A percentile compares a stretch with the other conserved stretches of the same genome.
These are phyloP conservation scores for Eulemur macaco DNA, from an alignment of 2,113 vertebrate genomes.

Conservation along the genomic window DNA sequence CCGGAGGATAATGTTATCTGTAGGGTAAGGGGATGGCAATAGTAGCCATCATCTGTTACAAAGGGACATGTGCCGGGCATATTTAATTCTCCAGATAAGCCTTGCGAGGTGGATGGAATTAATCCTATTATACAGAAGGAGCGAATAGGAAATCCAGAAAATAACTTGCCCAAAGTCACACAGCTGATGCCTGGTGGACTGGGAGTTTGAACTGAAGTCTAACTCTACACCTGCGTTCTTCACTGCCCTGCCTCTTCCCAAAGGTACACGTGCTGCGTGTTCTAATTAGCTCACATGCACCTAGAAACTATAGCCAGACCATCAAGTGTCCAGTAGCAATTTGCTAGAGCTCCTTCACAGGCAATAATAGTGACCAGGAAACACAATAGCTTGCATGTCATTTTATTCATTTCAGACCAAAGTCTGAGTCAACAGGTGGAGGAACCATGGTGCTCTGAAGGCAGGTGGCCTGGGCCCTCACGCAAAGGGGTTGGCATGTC, in stretches of 20 bases:
- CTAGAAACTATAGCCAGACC: neutral
- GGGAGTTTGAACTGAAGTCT: neutral
- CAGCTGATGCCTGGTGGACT: neutral
- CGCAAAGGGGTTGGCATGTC: rapidly evolving
- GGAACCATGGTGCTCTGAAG: neutral
- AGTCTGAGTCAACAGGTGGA: neutral
- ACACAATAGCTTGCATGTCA: neutral
- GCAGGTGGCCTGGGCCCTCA: neutral
- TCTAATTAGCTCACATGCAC: neutral
- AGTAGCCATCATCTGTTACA: neutral
- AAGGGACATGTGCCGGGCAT: neutral
- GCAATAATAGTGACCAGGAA: neutral
- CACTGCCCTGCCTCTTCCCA: neutral
- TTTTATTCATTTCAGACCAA: conserved; percentile 5
- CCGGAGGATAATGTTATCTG: neutral
- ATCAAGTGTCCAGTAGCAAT: neutral
- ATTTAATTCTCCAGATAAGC: neutral
- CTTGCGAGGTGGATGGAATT: neutral
- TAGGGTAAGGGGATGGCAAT: neutral
- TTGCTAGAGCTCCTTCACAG: neutral
- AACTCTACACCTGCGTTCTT: neutral
- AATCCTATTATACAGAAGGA: neutral
- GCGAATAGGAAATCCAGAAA: neutral
- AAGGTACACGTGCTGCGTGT: neutral
- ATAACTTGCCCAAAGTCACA: neutral